Evolutionary conservation across 2,113 vertebrate genomes (phyloP).

Genomic region (Natator depressus): DNA sequence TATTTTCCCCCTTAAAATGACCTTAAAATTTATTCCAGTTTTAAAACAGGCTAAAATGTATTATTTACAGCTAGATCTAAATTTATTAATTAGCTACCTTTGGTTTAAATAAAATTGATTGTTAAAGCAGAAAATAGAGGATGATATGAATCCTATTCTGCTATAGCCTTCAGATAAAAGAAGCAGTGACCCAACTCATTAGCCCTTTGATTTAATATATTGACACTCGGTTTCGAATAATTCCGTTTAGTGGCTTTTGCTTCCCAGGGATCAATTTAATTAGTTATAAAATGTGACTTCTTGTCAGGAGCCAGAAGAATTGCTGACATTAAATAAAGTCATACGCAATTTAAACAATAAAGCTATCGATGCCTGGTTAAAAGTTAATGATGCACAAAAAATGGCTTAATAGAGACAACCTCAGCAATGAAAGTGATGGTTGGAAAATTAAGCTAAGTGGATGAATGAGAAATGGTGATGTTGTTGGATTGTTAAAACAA

Average conservation of each 20-base stretch:
- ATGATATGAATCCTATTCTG: conserved; percentile 81
- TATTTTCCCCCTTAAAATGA: conserved; percentile 37
- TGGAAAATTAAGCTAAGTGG: conserved; percentile 92
- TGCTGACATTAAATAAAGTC: conserved; percentile 99
- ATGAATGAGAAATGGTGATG: conserved; percentile 85
- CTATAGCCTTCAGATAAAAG: conserved; percentile 93
- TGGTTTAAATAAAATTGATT: conserved; percentile 80
- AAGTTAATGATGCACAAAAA: conserved; percentile 98
- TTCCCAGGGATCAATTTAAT: conserved; percentile 98
- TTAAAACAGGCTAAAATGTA: conserved; percentile 53
- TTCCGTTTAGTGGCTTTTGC: conserved; percentile 96
- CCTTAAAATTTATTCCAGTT: conserved; percentile 16
- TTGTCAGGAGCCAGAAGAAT: conserved; percentile 96
- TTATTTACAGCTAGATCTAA: conserved; percentile 78
- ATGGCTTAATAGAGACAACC: conserved; percentile 92
- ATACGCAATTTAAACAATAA: conserved; percentile 95
- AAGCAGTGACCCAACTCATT: conserved; percentile 98
- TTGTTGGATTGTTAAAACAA: conserved; percentile 88
- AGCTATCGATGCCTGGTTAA: conserved; percentile 93
- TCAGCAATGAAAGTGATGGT: conserved; percentile 87
- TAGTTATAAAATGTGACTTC: conserved; percentile 99
- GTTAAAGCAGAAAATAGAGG: conserved; percentile 81
- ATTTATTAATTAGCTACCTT: conserved; percentile 79
- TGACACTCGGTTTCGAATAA: conserved; percentile 99
- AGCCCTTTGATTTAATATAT: conserved; percentile 99